phyloP scores from a whole-genome alignment of 1,140 invertebrate species.

The Apis cerana region DNA sequence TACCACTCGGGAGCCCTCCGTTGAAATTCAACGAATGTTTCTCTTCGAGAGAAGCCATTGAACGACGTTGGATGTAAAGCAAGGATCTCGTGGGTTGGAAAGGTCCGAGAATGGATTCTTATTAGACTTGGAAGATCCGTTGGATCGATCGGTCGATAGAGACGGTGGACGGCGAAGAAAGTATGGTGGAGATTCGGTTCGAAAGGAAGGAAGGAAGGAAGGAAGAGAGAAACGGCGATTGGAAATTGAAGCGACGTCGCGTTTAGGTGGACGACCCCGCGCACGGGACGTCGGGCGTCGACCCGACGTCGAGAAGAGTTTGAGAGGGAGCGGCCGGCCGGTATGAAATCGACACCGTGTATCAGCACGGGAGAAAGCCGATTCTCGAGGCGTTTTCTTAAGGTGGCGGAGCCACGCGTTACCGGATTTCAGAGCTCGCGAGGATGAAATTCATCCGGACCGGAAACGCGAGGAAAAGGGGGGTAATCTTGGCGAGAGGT shows the following conservation, averaged over 20 bases:
- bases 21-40: slow-evolving; percentile 24
- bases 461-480: slow-evolving; percentile 32
- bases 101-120: not conserved
- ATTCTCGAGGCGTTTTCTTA: slow-evolving; percentile 54
- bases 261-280: slow-evolving; percentile 38
- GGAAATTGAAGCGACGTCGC: not conserved
- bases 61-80: not conserved
- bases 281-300: slow-evolving; percentile 36
- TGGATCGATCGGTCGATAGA: not conserved
- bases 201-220: not conserved
- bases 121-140: not conserved
- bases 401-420: slow-evolving; percentile 45
- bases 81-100: not conserved
- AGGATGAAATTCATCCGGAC: slow-evolving; percentile 55
- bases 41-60: not conserved
- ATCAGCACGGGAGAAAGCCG: slow-evolving; percentile 51
- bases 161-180: too few relatives aligned
- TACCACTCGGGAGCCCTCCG: not conserved
- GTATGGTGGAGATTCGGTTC: too few relatives aligned
- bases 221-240: not conserved
- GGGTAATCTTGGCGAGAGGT: slow-evolving; percentile 31
- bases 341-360: slow-evolving; percentile 63
- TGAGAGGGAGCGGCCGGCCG: slow-evolving; percentile 20
- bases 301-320: slow-evolving; percentile 52
- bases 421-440: slow-evolving; percentile 52